phyloP scores from a whole-genome alignment of 2,888 invertebrate species.

The Limulus polyphemus region DNA sequence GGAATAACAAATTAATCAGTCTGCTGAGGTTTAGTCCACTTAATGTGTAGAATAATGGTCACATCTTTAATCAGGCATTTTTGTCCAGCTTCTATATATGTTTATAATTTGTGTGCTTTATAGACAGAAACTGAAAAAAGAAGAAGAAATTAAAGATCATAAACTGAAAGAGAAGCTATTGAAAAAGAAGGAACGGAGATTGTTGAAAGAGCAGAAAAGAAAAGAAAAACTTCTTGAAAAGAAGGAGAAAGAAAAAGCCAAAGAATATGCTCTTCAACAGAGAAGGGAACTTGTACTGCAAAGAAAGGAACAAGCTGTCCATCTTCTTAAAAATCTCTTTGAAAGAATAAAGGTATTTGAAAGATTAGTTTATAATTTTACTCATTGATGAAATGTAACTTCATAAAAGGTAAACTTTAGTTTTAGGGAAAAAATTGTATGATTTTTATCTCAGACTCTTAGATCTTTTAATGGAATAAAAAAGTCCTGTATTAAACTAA shows the following conservation, averaged over 20 bases:
- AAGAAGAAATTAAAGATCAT: not conserved
- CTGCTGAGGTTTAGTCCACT: too few relatives aligned
- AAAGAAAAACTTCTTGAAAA: not conserved
- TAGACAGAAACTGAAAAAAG: not conserved
- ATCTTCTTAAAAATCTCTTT: not conserved
- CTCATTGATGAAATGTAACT: not conserved
- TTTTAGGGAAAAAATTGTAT: too few relatives aligned
- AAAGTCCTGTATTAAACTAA: too few relatives aligned
- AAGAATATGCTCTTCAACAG: slow-evolving; percentile 1
- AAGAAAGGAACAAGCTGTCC: slow-evolving; percentile 2
- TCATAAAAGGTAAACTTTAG: too few relatives aligned
- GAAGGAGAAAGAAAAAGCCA: not conserved
- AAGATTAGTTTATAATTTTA: not conserved
- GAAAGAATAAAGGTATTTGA: slow-evolving; percentile 3
- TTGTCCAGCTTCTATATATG: too few relatives aligned
- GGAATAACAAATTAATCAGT: too few relatives aligned
- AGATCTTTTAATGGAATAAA: too few relatives aligned
- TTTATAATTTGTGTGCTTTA: too few relatives aligned
- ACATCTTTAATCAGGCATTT: too few relatives aligned
- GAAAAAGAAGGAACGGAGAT: not conserved
- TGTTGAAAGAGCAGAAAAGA: not conserved
- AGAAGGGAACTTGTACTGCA: not conserved
- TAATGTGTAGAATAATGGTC: too few relatives aligned
- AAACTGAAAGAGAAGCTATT: not conserved
- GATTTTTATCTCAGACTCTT: too few relatives aligned